Evolutionary conservation across 2,113 vertebrate species (phyloP), one percentile per base, ranked within the genome.

Genomic region (pig (Sus scrofa)): DNA sequence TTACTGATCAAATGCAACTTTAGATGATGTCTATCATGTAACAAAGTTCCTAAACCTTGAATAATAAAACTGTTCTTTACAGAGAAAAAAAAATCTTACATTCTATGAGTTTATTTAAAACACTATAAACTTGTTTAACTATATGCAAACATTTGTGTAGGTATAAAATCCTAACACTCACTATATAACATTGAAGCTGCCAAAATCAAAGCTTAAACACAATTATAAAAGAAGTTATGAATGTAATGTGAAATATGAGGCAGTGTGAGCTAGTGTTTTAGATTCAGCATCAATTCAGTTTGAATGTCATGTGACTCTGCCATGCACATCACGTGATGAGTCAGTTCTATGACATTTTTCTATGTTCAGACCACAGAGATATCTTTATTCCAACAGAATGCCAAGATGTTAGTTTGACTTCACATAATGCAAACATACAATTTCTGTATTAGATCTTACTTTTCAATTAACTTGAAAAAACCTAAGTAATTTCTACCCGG

Each of bases 301-400:
- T 44, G 44, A 44, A 44, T 44, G 8, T 8, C 44, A 44, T 44
- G 44, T 44, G 34, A 16, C n/a, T 73, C 2, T 12, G 2, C 14
- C 30, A 0, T 1, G 9, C 6, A 7, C 13, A 37, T 0, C 2
- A 74, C 3, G 7, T 19, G 3, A 37, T 54, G 26, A 58, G 13
- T 32, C 26, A 68, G 2, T 10, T 63, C 22, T 50, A 3, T 30
- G 13, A 1, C 26, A 34, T 2, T 27, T 58, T 78, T 67, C 58
- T 62, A 14, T 73, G n/a, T 73, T 83, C 1, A 52, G 34, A 83
- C 2, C 6, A 50, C 7, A 79, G 62, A 67, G n/a, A 89, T 86
- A 68, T 58, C 15, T 30, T 71, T 9, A 19, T 37, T 68, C 6
- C 15, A 30, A 84, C 22, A 71, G 52, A 94, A 83, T 7, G 22